Evolutionary conservation across 2,113 vertebrate genomes (phyloP), one percentile per base, ranked within the genome.

Genomic region (Oryzias celebensis): DNA sequence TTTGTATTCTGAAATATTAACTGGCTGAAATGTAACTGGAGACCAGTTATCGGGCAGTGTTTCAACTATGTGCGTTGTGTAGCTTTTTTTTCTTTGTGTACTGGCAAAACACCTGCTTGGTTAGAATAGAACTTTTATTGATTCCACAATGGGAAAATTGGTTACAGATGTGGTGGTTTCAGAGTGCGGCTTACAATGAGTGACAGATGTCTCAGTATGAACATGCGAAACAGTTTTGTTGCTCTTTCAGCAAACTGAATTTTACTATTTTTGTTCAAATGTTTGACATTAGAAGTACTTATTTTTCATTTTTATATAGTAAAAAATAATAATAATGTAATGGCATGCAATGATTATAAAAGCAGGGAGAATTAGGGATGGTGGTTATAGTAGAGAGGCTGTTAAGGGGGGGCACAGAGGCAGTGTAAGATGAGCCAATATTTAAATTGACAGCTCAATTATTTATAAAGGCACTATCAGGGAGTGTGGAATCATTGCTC

Each of bases 381-480:
- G 36, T 51, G 28, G 14, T 23, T 56, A 43, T 61, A 16, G 45
- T 55, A n/a, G 36, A 63, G 53, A 69, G 6, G 14, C 48, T 59
- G 47, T 65, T 13, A 54, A 52, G 22, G 10, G 58, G 43, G 16
- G 18, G 51, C 22, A 18, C 67, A 54, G 23, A 0, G 3, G 46
- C 45, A 31, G 56, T 57, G 63, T 55, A 66, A 69, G 51, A 45
- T 51, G 26, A 58, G 58, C 53, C 24, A 58, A 46, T 59, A 56
- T 62, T 52, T 58, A 43, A 68, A 82, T 55, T 50, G 60, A 65
- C 50, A 36, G 52, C 69, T 77, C 17, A 55, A 62, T 79, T 77
- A 75, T 81, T 88, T 48, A 77, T 77, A 65, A 59, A 75, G 50
- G 41, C 52, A 54, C 46, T 75, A 68, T 75, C 61, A 72, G 41